Base-by-base conservation (phyloP, 2,113 vertebrate species). In the Zosterops hypoxanthus region DNA sequence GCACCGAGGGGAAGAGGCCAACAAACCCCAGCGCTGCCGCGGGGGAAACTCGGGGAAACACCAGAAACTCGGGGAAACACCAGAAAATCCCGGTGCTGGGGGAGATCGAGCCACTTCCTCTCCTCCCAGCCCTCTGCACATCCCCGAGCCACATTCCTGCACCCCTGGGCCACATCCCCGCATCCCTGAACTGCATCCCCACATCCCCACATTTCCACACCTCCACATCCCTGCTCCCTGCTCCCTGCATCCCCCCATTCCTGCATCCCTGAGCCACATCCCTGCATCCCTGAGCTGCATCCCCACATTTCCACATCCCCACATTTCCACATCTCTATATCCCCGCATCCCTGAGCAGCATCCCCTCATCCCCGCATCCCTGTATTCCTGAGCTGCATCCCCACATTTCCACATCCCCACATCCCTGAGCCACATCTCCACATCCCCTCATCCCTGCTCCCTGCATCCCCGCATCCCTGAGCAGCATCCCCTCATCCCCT, bases 21-120 rank as follows among this genome's bases (percentile, higher is more conserved):
- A 22, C 11, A 31, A 24, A 17, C 24, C 31, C 41, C 75, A 24
- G 55, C 2, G 0, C 44, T 26, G 44, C 39, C 3, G 0, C 1
- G 1, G 59, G 22, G 28, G 4, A 39, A 11, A 29, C 31, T 11
- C 1, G 1, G 60, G 39, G 5, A 34, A 13, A 31, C 6, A 34
- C 31, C 22, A 28, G 22, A n/a, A 59, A 24, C 5, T 10, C 42
- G 1, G 60, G 39, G 5, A 34, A 13, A 31, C 6, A 34, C 31
- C 22, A 29, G 23, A n/a, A 59, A 24, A 4, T 10, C 42, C 11
- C 0, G 1, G 17, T 0, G n/a, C 20, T 10, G 63, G 57, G 28
- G 52, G 36, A 10, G 18, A 39, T 2, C 1, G 9, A 39, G 34
- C 6, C 20, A 1, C 0, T 12, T 33, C 53, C 11, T 7, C 41